Evolutionary conservation across 2,888 invertebrate species (phyloP).

Genomic region (Netelia virgata): DNA sequence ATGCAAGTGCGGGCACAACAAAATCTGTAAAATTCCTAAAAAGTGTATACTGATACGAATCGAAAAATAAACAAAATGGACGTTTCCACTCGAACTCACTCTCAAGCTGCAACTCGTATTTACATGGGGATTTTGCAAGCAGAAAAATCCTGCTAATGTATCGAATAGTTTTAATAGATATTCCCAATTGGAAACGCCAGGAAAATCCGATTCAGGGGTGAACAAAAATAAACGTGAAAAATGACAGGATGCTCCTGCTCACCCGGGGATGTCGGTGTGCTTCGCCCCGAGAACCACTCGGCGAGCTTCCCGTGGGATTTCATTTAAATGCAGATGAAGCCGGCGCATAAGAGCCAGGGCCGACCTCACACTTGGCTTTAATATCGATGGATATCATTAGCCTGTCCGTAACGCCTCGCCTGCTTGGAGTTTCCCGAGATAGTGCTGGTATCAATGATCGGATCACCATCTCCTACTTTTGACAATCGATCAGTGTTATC

Average conservation of each 20-base stretch:
- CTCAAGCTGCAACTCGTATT: neutral
- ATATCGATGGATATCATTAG: constrained; percentile 81
- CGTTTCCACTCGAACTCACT: neutral
- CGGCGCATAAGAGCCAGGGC: constrained; percentile 71
- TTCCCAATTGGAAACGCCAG: constrained; percentile 35
- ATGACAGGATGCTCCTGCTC: constrained; percentile 43
- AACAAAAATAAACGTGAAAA: constrained; percentile 52
- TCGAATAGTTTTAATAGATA: constrained; percentile 41
- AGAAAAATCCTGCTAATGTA: constrained; percentile 23
- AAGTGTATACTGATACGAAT: neutral
- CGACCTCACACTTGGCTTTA: constrained; percentile 76
- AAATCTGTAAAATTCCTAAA: no score
- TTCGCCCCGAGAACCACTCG: constrained; percentile 58
- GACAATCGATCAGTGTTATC: constrained; percentile 65
- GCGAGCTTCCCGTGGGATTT: constrained; percentile 73
- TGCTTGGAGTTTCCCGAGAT: constrained; percentile 14
- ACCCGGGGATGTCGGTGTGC: constrained; percentile 25
- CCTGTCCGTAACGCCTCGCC: constrained; percentile 56
- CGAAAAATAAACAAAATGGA: constrained; percentile 1
- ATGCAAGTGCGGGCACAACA: no score
- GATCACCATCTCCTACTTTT: constrained; percentile 50
- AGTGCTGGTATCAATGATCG: constrained; percentile 52
- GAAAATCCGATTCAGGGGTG: constrained; percentile 46
- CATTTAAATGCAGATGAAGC: constrained; percentile 82
- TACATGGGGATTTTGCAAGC: neutral